Percentiles rank a stretch among this genome's conserved stretches.
Evolutionary conservation across 2,113 vertebrate genomes (phyloP).

Genomic region (Melanerpes aurifrons): DNA sequence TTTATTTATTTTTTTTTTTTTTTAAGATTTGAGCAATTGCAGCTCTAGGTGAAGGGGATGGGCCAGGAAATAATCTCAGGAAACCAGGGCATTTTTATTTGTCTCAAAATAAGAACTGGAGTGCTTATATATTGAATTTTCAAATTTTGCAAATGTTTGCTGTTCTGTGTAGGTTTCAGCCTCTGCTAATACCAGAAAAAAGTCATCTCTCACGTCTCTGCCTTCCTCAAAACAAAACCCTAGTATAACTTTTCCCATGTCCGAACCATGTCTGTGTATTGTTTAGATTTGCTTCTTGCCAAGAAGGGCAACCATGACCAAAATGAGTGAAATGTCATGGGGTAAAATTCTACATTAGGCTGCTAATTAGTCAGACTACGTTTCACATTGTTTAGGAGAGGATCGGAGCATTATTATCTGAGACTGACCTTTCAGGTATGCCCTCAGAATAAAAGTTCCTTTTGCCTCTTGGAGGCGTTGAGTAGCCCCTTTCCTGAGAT

Average conservation of each 20-base stretch:
- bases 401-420: not conserved
- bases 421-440: not conserved
- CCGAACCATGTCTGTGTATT: not conserved
- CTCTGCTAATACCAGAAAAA: not conserved
- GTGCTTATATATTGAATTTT: not conserved
- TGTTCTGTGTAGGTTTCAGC: not conserved
- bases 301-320: not conserved
- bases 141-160: not conserved
- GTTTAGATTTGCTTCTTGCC: not conserved
- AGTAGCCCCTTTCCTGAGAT: not conserved
- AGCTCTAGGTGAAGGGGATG: not conserved
- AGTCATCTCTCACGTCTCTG: not conserved
- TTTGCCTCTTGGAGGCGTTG: not conserved
- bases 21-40: not conserved
- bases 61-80: not conserved
- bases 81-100: not conserved
- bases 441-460: not conserved
- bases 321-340: not conserved
- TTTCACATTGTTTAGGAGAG: not conserved
- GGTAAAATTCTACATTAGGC: not conserved
- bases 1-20: not conserved
- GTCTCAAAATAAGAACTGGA: not conserved
- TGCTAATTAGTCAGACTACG: not conserved
- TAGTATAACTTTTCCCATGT: not conserved
- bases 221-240: not conserved